Conservation (phyloP, 1,140 invertebrate genomes). For the Lordiphosa collinella region DNA sequence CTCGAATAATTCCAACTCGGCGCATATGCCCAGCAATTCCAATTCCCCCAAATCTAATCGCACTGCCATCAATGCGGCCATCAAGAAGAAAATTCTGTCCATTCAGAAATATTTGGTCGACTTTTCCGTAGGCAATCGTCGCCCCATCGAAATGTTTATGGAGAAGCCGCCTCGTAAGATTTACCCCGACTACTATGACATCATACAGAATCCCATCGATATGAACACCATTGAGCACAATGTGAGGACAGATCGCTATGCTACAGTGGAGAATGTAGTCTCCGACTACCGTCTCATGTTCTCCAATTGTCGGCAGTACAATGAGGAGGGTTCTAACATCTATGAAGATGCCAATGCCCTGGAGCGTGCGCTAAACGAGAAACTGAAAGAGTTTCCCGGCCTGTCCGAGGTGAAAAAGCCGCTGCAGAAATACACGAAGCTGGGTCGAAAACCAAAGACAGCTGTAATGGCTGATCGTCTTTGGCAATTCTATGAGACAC, state of each 20-base stretch:
- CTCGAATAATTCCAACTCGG: slow-evolving; percentile 77
- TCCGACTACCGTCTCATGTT: slow-evolving; percentile 92
- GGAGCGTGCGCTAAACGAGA: slow-evolving; percentile 91
- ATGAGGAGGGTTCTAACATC: slow-evolving; percentile 96
- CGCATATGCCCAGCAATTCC: slow-evolving; percentile 78
- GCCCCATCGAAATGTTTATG: slow-evolving; percentile 95
- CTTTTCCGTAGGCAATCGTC: slow-evolving; percentile 88
- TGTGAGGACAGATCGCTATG: slow-evolving; percentile 88
- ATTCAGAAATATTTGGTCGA: slow-evolving; percentile 89
- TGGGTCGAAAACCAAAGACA: slow-evolving; percentile 72
- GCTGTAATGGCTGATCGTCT: slow-evolving; percentile 85
- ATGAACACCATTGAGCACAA: slow-evolving; percentile 96
- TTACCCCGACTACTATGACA: slow-evolving; percentile 97
- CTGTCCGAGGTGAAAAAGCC: slow-evolving; percentile 67
- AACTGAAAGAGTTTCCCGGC: slow-evolving; percentile 86
- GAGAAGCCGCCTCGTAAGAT: slow-evolving; percentile 97
- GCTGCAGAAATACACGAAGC: slow-evolving; percentile 59
- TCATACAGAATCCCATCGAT: slow-evolving; percentile 96
- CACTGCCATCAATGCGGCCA: slow-evolving; percentile 67
- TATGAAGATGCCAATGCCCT: slow-evolving; percentile 95
- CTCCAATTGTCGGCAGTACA: slow-evolving; percentile 96
- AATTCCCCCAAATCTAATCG: slow-evolving; percentile 70
- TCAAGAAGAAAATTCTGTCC: slow-evolving; percentile 87
- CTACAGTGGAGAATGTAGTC: slow-evolving; percentile 83
- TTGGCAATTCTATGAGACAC: slow-evolving; percentile 92